Evolutionary conservation across 1,140 invertebrate species (phyloP), one percentile per base, ranked within the genome.

Genomic region (Apis mellifera): DNA sequence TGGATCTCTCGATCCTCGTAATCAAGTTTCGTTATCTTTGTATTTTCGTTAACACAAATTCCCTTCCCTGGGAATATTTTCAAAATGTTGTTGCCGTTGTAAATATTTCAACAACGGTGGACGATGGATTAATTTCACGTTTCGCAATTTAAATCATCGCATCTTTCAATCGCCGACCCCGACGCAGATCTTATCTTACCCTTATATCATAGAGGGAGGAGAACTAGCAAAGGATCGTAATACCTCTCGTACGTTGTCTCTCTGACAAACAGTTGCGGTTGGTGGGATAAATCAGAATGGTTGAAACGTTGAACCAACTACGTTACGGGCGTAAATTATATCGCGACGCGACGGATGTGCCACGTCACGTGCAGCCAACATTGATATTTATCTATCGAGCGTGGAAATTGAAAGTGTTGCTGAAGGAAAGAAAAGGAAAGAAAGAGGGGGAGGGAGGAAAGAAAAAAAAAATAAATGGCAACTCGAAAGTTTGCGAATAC

Each of bases 301-400:
- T 71, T 71, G 52, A 23, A 54, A 52, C 13, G 48, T 23, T 52
- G 54, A 54, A 54, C n/a, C 69, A 70, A 50, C 42, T 88, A 68
- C 84, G 84, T 87, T 72, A 85, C 75, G 79, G 21, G 65, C 80
- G 55, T 65, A 84, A 84, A 80, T 86, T 78, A 80, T 66, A 64
- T 84, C 55, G 52, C 60, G 42, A 26, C 55, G 57, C 55, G 42
- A 26, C 57, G 62, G 57, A 86, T 81, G 75, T 71, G 73, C n/a
- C 68, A 59, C 70, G 81, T 90, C 78, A 90, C 84, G 71, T 75
- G 73, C 84, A 90, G 82, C 54, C 62, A 84, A 11, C 74, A 64
- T 62, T 23, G 71, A 65, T 79, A 74, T 74, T 84, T 55, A 82
- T 66, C 78, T 68, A 74, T 78, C 76, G 57, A 65, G 57, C 17